A percentile compares a stretch with the other conserved stretches of the same genome.
Conservation (phyloP, 2,888 invertebrate genomes). For the Carterocephalus palaemon region DNA sequence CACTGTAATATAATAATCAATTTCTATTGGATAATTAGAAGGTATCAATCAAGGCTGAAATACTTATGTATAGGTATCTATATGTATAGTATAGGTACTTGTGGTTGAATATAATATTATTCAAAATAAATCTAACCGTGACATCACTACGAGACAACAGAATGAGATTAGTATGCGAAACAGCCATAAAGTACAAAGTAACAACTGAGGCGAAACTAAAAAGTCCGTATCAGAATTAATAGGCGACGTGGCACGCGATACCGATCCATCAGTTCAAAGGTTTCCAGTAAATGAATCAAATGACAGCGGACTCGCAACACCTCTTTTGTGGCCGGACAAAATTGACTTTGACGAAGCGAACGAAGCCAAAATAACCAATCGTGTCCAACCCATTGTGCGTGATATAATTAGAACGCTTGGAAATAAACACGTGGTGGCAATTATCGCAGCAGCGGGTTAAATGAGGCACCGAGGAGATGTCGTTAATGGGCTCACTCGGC, state of each 20-base stretch:
- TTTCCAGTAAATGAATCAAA: slow-evolving; percentile 72
- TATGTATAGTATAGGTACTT: not conserved
- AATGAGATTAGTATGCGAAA: slow-evolving; percentile 23
- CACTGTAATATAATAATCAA: too few species aligned
- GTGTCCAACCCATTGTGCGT: slow-evolving; percentile 77
- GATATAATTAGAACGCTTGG: slow-evolving; percentile 72
- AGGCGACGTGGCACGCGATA: slow-evolving; percentile 51
- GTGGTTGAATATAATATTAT: not conserved
- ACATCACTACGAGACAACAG: slow-evolving; percentile 18
- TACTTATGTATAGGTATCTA: too few species aligned
- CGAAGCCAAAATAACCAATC: slow-evolving; percentile 71
- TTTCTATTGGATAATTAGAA: too few species aligned
- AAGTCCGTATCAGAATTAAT: slow-evolving; percentile 52
- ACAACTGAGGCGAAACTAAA: slow-evolving; percentile 42
- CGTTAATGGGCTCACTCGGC: slow-evolving; percentile 69
- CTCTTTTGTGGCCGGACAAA: slow-evolving; percentile 70
- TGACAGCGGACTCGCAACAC: slow-evolving; percentile 72
- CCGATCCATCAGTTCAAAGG: slow-evolving; percentile 72
- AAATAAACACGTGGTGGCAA: slow-evolving; percentile 79
- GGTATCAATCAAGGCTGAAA: too few species aligned
- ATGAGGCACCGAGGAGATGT: slow-evolving; percentile 73
- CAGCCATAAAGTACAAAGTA: slow-evolving; percentile 28
- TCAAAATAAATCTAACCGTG: slow-evolving; percentile 14
- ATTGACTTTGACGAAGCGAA: slow-evolving; percentile 72
- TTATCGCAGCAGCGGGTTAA: slow-evolving; percentile 77